Percentiles rank a stretch among this genome's conserved stretches.
Evolutionary conservation across 2,888 invertebrate species (phyloP).

Genomic region (Icerya purchasi): DNA sequence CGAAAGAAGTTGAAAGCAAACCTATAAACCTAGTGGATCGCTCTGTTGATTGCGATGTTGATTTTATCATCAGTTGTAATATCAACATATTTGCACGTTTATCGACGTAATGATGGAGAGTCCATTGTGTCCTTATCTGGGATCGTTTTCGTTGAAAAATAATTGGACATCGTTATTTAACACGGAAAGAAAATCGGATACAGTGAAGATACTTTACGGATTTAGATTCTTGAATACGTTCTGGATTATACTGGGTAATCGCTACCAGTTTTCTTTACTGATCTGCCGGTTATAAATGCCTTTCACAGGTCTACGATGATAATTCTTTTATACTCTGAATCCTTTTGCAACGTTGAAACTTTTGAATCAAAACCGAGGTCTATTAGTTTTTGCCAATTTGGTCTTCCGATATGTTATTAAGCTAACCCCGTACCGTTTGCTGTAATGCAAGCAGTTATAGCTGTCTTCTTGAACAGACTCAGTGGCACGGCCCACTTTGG

Average conservation of each 20-base stretch:
- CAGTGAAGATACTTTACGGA: neutral
- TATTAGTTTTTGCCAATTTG: neutral
- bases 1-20: no score
- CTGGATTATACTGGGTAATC: neutral
- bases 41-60: no score
- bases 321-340: neutral
- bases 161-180: neutral
- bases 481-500: neutral
- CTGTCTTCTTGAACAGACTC: neutral
- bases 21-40: no score
- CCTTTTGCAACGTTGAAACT: neutral
- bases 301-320: neutral
- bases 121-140: neutral
- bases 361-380: neutral
- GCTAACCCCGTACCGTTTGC: no score
- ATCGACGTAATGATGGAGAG: no score
- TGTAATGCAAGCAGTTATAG: neutral
- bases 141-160: neutral
- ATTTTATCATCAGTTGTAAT: no score
- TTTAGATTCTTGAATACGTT: neutral
- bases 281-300: neutral
- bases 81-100: no score
- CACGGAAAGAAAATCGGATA: neutral
- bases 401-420: neutral
- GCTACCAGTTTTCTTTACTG: neutral